These are phyloP conservation scores for Automeris io DNA, from an alignment of 2,888 invertebrate species.

Conservation along the genomic window DNA sequence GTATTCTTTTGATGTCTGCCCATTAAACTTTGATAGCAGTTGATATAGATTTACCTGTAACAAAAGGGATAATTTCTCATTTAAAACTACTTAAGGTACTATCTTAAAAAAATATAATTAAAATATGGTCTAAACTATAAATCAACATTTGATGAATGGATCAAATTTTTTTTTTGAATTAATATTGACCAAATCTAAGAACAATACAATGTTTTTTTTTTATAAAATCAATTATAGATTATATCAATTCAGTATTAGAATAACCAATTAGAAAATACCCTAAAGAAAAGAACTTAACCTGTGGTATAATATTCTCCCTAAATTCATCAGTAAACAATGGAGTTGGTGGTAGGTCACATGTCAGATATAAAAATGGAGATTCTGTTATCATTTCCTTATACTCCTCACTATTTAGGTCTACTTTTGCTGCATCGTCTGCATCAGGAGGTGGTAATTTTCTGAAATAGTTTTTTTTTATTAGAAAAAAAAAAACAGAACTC, in stretches of 20 bases:
- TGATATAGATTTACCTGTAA: conserved; percentile 93
- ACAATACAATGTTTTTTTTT: too few species aligned
- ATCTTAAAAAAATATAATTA: too few species aligned
- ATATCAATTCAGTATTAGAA: background rate
- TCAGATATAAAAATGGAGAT: conserved; percentile 96
- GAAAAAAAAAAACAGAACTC: too few species aligned
- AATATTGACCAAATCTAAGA: too few species aligned
- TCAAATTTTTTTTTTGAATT: too few species aligned
- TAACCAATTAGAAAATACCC: too few species aligned
- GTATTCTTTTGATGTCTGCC: conserved; percentile 96
- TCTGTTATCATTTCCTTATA: conserved; percentile 92
- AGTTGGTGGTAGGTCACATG: conserved; percentile 97
- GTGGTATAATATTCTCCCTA: conserved; percentile 99
- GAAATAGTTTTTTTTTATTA: background rate
- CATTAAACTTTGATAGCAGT: conserved; percentile 97
- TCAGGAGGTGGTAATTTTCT: conserved; percentile 96
- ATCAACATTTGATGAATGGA: too few species aligned
- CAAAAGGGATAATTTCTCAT: background rate
- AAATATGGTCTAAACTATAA: too few species aligned
- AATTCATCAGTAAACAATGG: conserved; percentile 98
- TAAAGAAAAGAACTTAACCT: too few species aligned
- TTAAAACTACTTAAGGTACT: too few species aligned
- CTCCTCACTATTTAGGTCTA: conserved; percentile 87
- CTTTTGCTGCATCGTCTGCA: conserved; percentile 91
- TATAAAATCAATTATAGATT: background rate